A percentile compares a stretch with the other conserved stretches of the same genome.
These are phyloP conservation scores for Dysidea cf. avara DNA, from an alignment of 37 sponge, comb jelly and placozoan genomes.

Conservation along the genomic window DNA sequence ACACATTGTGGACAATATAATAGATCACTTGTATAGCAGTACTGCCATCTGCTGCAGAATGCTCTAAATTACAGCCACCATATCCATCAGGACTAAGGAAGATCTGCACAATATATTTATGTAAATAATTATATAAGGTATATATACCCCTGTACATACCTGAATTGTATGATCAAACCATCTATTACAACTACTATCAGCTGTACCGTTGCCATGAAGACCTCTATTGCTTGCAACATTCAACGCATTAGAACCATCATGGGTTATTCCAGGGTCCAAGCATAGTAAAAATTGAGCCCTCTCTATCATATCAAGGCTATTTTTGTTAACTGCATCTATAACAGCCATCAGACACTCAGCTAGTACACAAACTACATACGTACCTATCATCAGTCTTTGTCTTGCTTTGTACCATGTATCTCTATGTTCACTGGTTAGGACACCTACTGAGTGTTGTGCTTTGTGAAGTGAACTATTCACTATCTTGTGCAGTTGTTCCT, in stretches of 20 bases:
- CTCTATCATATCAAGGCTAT: conserved; percentile 58
- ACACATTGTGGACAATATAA: no score
- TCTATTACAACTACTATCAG: conserved; percentile 68
- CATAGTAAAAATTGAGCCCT: conserved; percentile 50
- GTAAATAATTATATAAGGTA: no score
- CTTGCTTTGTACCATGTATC: conserved; percentile 72
- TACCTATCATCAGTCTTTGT: conserved; percentile 66
- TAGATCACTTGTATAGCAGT: no score
- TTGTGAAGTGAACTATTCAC: conserved; percentile 24
- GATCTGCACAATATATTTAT: no score
- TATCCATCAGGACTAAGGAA: conserved; percentile 73
- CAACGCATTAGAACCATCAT: no score
- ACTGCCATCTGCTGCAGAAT: conserved; percentile 74
- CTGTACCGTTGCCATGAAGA: conserved; percentile 88
- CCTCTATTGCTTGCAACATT: conserved; percentile 42
- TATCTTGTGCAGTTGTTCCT: conserved; percentile 38
- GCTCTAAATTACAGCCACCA: conserved; percentile 63
- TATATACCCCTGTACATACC: no score
- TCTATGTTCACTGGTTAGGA: conserved; percentile 80
- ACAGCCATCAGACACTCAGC: no score
- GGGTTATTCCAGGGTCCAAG: no score
- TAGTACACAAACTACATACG: no score
- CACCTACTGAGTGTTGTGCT: conserved; percentile 52
- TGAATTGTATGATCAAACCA: conserved; percentile 66
- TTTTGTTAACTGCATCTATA: conserved; percentile 64